Base-by-base conservation (phyloP, 2,797 vertebrate species). In the Molossus alvarezi region DNA sequence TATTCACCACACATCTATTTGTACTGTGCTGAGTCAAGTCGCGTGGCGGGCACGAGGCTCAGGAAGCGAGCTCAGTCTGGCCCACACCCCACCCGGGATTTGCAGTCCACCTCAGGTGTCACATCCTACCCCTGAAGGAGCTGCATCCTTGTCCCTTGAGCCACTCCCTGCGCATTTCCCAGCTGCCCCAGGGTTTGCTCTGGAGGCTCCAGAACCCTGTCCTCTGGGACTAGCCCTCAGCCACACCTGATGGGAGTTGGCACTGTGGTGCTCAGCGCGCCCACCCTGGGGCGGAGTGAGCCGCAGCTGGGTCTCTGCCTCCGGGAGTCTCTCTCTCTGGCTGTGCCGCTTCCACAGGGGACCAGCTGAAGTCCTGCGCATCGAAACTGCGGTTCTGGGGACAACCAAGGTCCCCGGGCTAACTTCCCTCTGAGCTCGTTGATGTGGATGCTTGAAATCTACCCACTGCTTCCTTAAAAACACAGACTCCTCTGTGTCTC, bases 41-140 rank as follows among this genome's bases (percentile, higher is more conserved):
- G 23, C 0, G 0, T 14, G 1, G 10, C n/a, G 13, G n/a, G 60
- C 13, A 53, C 41, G 41, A 6, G 41, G 41, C 41, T 45, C 41
- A 6, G 41, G 41, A 45, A 45, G 41, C 6, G 41, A 45, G 6
- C 41, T 45, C 41, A 45, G 41, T 3, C 41, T 3, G 41, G 41
- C 41, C 41, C 41, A 45, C 41, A 45, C 41, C 41, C 41, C 4
- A 45, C 41, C 4, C 41, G 41, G 41, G 41, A 45, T 45, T 45
- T 45, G 41, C 41, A 45, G 4, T 45, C 41, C 41, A 45, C 41
- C 41, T 45, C 41, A 45, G 41, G 41, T 45, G 41, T 45, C 41
- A 45, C 41, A 6, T 6, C 41, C 41, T 41, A 6, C 41, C 41
- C 41, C 41, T 45, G 41, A 5, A 45, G 41, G 41, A 5, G 41